Evolutionary conservation across 2,888 invertebrate species (phyloP).

Genomic region (Aelia acuminata): DNA sequence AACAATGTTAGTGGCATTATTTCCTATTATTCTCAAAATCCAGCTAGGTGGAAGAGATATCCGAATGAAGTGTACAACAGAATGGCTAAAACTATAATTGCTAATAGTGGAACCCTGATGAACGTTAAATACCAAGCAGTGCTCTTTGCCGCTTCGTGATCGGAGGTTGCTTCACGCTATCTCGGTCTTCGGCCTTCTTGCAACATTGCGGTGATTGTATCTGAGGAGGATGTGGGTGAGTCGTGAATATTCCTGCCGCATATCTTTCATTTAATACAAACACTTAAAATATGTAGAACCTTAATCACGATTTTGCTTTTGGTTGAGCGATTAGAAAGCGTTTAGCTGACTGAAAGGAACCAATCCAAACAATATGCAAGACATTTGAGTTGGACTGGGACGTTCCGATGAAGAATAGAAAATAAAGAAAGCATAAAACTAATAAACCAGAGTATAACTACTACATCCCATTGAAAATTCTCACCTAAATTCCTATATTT

Average conservation of each 20-base stretch:
- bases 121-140: conserved; percentile 25
- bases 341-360: no score
- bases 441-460: no score
- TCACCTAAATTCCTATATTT: no score
- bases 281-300: background rate
- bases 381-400: no score
- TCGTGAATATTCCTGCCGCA: background rate
- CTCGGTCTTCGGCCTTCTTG: background rate
- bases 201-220: background rate
- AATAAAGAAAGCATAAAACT: no score
- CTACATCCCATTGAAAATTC: no score
- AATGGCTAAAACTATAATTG: background rate
- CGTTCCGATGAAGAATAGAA: no score
- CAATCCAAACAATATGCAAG: no score
- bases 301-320: no score
- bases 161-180: background rate
- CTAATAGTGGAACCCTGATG: background rate
- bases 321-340: no score
- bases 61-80: background rate
- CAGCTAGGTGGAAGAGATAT: background rate
- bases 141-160: background rate
- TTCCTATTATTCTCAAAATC: background rate
- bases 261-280: background rate
- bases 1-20: no score
- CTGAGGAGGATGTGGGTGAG: background rate